Percentiles rank a stretch among this genome's conserved stretches.
phyloP scores from a whole-genome alignment of 2,113 vertebrate genomes.

The Sprattus sprattus region DNA sequence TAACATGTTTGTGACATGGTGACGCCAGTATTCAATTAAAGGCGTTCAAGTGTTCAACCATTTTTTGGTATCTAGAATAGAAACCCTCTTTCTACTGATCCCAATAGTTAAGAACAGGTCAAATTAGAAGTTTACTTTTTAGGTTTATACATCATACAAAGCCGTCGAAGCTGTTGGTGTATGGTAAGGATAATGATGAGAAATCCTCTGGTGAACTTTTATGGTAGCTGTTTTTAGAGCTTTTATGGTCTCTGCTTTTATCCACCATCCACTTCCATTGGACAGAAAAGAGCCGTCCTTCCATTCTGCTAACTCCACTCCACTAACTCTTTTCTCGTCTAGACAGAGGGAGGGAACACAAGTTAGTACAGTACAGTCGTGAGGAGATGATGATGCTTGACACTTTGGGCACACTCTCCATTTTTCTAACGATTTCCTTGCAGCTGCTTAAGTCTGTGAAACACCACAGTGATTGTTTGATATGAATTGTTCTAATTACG shows the following conservation, averaged over 20 bases:
- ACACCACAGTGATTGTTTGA: constrained; percentile 35
- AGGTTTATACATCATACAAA: neutral
- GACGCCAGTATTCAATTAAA: no score
- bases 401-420: neutral
- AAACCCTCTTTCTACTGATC: no score
- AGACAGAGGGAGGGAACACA: neutral
- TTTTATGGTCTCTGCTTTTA: neutral
- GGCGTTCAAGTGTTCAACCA: no score
- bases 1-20: no score
- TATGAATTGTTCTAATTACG: constrained; percentile 4
- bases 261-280: neutral
- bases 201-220: no score
- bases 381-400: neutral
- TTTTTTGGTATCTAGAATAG: no score
- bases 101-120: no score
- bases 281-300: neutral
- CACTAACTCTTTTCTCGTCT: neutral
- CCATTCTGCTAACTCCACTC: neutral
- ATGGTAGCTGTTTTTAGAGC: no score
- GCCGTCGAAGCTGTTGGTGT: no score
- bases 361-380: neutral
- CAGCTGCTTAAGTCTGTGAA: constrained; percentile 22
- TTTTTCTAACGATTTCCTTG: constrained; percentile 31
- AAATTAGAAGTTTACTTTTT: no score
- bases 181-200: no score